Evolutionary conservation across 2,797 vertebrate species (phyloP).

Genomic region (Anableps anableps): DNA sequence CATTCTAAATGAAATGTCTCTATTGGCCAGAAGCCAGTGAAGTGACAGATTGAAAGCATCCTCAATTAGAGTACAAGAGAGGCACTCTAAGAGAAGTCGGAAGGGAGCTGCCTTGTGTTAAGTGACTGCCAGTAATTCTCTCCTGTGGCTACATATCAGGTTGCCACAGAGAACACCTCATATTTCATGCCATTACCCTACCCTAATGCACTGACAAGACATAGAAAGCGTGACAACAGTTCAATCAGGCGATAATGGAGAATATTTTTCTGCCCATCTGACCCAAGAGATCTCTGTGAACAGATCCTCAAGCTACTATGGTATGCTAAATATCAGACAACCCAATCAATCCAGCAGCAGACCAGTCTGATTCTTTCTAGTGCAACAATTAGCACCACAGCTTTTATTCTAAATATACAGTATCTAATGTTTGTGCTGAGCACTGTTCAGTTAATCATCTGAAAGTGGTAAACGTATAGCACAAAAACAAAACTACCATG

Average conservation of each 20-base stretch:
- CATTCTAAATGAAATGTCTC: background rate
- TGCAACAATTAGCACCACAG: background rate
- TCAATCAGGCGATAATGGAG: background rate
- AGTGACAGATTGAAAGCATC: slow-evolving; percentile 4
- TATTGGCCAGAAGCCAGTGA: background rate
- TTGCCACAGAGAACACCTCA: background rate
- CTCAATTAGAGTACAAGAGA: background rate
- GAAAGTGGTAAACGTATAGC: background rate
- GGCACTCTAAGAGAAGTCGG: background rate
- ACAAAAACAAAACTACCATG: background rate
- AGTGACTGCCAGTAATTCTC: background rate
- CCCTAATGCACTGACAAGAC: background rate
- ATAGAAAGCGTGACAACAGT: background rate
- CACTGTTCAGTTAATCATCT: background rate
- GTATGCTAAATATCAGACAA: background rate
- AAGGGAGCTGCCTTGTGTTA: background rate
- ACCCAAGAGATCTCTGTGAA: background rate
- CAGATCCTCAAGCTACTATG: background rate
- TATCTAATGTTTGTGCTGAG: background rate
- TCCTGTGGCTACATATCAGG: background rate
- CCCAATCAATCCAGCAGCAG: background rate
- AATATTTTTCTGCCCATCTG: background rate
- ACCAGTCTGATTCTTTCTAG: background rate
- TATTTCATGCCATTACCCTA: background rate
- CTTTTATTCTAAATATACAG: background rate